phyloP scores from a whole-genome alignment of 2,888 invertebrate species.

The Teinopalpus imperialis region DNA sequence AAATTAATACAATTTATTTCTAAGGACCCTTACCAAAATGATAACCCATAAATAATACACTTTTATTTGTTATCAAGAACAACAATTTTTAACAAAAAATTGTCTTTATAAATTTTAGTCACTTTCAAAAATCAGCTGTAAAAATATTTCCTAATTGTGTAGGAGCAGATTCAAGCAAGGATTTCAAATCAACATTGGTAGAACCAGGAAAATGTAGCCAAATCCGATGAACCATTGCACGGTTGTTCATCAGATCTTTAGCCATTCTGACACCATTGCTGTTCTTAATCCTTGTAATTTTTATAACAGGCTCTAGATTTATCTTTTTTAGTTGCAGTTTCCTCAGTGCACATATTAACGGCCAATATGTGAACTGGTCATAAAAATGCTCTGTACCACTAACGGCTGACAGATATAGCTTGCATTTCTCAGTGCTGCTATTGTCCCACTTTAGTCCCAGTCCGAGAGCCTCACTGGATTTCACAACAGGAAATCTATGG shows the following conservation, averaged over 20 bases:
- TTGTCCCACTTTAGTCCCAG: conserved; percentile 52
- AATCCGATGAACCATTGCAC: conserved; percentile 31
- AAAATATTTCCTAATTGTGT: conserved; percentile 23
- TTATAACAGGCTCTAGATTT: conserved; percentile 41
- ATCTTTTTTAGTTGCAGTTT: conserved; percentile 51
- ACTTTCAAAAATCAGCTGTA: too few species aligned
- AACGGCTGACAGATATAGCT: conserved; percentile 48
- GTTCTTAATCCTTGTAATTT: conserved; percentile 52
- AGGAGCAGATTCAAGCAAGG: conserved; percentile 28
- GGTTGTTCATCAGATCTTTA: conserved; percentile 37
- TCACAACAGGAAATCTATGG: conserved; percentile 38
- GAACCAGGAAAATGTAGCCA: conserved; percentile 44
- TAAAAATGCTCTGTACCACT: conserved; percentile 52
- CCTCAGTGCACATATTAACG: conserved; percentile 49
- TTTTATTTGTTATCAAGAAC: too few species aligned
- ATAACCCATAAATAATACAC: too few species aligned
- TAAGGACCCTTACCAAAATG: too few species aligned
- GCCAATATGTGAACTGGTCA: conserved; percentile 49
- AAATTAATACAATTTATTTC: too few species aligned
- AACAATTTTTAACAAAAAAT: too few species aligned
- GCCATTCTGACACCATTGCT: conserved; percentile 42
- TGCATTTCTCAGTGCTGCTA: conserved; percentile 35
- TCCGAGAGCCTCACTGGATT: conserved; percentile 41
- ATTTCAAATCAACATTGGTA: conserved; percentile 32
- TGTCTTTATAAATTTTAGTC: too few species aligned